These are phyloP conservation scores for Nomada ruficornis DNA, from an alignment of 2,888 invertebrate genomes.

Conservation along the genomic window DNA sequence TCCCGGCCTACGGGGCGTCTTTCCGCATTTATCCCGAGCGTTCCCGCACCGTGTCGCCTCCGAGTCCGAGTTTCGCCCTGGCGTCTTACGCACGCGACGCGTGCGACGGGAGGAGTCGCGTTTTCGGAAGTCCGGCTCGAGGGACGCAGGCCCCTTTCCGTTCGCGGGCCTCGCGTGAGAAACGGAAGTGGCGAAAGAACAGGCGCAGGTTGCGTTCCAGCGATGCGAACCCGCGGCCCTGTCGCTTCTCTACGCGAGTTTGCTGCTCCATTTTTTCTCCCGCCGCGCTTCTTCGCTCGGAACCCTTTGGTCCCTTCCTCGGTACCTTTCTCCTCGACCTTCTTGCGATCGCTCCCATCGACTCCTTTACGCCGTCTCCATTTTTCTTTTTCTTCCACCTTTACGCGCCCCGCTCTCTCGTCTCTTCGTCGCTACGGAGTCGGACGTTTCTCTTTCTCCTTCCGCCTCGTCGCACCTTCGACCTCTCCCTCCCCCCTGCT, in stretches of 20 bases:
- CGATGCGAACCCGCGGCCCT: slow-evolving; percentile 53
- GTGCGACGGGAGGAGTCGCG: neutral
- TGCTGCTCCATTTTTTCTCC: slow-evolving; percentile 7
- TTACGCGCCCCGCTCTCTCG: slow-evolving; percentile 21
- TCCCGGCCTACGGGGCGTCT: slow-evolving; percentile 12
- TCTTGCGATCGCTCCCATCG: slow-evolving; percentile 26
- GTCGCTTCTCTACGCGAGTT: slow-evolving; percentile 8
- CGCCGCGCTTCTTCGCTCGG: neutral
- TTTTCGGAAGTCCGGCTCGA: neutral
- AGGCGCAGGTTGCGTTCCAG: slow-evolving; percentile 74
- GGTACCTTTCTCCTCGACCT: slow-evolving; percentile 41
- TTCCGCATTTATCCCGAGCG: slow-evolving; percentile 52
- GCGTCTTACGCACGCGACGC: neutral
- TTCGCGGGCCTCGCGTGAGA: no score
- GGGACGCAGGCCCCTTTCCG: neutral
- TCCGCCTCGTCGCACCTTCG: slow-evolving; percentile 19
- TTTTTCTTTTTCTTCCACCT: slow-evolving; percentile 30
- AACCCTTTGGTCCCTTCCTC: slow-evolving; percentile 22
- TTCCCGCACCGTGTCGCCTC: slow-evolving; percentile 40
- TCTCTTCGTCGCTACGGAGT: slow-evolving; percentile 5
- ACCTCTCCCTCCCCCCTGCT: slow-evolving; percentile 16
- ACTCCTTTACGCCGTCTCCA: slow-evolving; percentile 27
- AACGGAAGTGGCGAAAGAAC: slow-evolving; percentile 35
- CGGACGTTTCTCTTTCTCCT: slow-evolving; percentile 11
- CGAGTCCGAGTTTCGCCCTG: no score